Evolutionary conservation across 2,888 invertebrate genomes (phyloP).

Genomic region (Aphodius granarius): DNA sequence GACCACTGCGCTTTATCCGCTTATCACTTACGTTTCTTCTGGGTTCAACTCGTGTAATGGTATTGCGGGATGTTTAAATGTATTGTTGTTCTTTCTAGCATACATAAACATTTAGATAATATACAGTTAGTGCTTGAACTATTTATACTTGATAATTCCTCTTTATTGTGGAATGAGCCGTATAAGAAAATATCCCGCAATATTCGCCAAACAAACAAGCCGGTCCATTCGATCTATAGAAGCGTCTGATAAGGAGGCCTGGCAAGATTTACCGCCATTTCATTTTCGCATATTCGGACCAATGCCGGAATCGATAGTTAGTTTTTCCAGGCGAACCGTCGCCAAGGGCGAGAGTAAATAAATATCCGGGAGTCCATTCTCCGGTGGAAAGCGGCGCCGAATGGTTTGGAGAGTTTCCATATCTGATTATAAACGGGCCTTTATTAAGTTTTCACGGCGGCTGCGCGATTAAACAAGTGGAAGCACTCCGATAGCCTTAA

Average conservation of each 20-base stretch:
- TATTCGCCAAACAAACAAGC: not conserved
- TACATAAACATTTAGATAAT: too few species aligned
- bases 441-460: constrained; percentile 11
- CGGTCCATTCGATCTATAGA: not conserved
- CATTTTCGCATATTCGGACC: not conserved
- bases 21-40: not conserved
- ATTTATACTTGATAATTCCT: too few species aligned
- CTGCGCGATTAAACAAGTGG: constrained; percentile 15
- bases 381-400: not conserved
- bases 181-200: not conserved
- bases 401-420: constrained; percentile 9
- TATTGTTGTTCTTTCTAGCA: too few species aligned
- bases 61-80: not conserved
- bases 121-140: too few species aligned
- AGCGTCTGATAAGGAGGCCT: not conserved
- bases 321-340: not conserved
- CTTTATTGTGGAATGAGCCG: too few species aligned
- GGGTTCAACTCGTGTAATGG: not conserved
- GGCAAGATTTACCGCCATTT: not conserved
- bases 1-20: not conserved
- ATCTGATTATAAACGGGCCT: constrained; percentile 14
- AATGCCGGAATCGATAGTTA: not conserved
- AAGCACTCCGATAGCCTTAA: constrained; percentile 13
- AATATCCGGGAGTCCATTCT: not conserved
- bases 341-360: not conserved